phyloP scores from a whole-genome alignment of 2,888 invertebrate species.

The Ctena decussata region DNA sequence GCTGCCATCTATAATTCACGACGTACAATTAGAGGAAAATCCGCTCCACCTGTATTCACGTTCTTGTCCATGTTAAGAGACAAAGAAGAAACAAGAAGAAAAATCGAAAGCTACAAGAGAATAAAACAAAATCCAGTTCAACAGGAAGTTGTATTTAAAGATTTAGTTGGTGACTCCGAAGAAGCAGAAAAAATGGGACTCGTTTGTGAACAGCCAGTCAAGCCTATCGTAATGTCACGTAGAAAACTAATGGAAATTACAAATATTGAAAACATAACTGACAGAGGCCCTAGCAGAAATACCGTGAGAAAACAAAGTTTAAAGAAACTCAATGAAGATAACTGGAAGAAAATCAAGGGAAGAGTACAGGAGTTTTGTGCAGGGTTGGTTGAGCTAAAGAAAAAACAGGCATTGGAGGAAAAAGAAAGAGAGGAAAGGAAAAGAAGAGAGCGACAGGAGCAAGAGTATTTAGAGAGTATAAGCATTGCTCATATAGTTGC shows the following conservation, averaged over 20 bases:
- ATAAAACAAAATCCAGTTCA: conserved; percentile 22
- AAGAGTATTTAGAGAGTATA: conserved; percentile 32
- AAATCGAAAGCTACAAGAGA: conserved; percentile 35
- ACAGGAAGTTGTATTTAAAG: conserved; percentile 7
- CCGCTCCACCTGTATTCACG: conserved; percentile 55
- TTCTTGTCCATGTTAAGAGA: conserved; percentile 51
- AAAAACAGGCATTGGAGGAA: conserved; percentile 25
- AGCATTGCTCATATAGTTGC: conserved; percentile 11
- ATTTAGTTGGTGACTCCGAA: conserved; percentile 15
- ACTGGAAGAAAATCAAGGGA: conserved; percentile 29
- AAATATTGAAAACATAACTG: conserved; percentile 61
- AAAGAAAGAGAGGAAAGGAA: conserved; percentile 53
- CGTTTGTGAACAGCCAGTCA: conserved; percentile 65
- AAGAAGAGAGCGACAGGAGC: conserved; percentile 41
- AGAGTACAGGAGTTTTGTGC: conserved; percentile 58
- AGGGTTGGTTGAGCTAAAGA: conserved; percentile 46
- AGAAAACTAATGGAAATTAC: conserved; percentile 70
- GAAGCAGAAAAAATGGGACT: conserved; percentile 48
- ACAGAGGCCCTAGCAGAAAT: conserved; percentile 67
- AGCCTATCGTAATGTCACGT: conserved; percentile 70
- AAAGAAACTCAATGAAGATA: conserved; percentile 27
- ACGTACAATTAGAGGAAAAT: conserved; percentile 51
- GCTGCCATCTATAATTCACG: conserved; percentile 62
- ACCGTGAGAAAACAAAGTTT: conserved; percentile 46
- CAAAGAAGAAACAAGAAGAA: conserved; percentile 47